A percentile compares a stretch with the other conserved stretches of the same genome.
Conservation (phyloP, 2,888 invertebrate genomes). For the Ophioninae sp. region DNA sequence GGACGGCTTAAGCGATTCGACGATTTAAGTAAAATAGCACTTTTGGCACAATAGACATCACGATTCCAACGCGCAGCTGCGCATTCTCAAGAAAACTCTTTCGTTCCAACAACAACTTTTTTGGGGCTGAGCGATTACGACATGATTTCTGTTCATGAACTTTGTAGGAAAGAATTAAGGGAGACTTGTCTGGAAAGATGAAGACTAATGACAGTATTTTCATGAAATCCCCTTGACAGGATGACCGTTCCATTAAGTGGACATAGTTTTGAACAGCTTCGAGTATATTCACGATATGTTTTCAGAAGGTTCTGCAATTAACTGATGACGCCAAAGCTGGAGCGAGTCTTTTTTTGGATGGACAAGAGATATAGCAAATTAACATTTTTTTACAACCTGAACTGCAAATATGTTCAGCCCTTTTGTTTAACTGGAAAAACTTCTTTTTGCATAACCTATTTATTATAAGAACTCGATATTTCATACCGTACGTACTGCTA, state of each 20-base stretch:
- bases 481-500: neutral
- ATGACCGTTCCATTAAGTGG: too few relatives aligned
- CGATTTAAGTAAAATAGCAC: conserved; percentile 61
- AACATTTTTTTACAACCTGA: too few relatives aligned
- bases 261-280: neutral
- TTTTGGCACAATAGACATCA: conserved; percentile 64
- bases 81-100: conserved; percentile 24
- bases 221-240: too few relatives aligned
- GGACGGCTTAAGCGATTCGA: conserved; percentile 61
- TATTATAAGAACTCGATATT: neutral
- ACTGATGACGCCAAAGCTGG: neutral
- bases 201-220: too few relatives aligned
- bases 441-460: too few relatives aligned
- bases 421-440: conserved; percentile 7
- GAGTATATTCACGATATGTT: neutral
- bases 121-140: too few relatives aligned
- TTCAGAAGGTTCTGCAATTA: neutral
- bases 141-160: too few relatives aligned
- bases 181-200: too few relatives aligned
- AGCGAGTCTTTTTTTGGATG: neutral
- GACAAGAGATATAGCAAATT: too few relatives aligned
- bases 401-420: too few relatives aligned
- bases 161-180: too few relatives aligned
- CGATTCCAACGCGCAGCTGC: conserved; percentile 33
- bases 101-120: neutral